These are phyloP conservation scores for Steinernema carpocapsae DNA, from an alignment of 2,888 invertebrate species.

Conservation along the genomic window DNA sequence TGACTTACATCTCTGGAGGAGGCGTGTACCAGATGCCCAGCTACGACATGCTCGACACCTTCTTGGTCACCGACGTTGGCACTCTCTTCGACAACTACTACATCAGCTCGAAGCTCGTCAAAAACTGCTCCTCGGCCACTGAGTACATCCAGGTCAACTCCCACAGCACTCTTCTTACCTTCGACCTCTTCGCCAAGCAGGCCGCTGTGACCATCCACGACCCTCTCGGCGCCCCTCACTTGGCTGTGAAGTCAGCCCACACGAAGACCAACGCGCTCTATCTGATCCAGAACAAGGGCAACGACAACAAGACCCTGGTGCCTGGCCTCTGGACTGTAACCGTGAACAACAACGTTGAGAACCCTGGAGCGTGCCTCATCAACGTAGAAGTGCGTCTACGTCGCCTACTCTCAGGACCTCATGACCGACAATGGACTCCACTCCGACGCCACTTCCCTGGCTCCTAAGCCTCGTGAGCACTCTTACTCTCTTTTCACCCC, in stretches of 20 bases:
- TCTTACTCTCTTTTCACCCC: no score
- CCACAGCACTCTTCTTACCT: slow-evolving; percentile 4
- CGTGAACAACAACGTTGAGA: slow-evolving; percentile 27
- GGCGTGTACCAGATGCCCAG: slow-evolving; percentile 20
- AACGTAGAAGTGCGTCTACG: slow-evolving; percentile 9
- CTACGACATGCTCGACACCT: not conserved
- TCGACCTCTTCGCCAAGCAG: slow-evolving; percentile 6
- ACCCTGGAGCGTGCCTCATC: slow-evolving; percentile 35
- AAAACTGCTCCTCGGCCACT: not conserved
- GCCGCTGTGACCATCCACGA: slow-evolving; percentile 1
- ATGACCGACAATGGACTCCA: slow-evolving; percentile 21
- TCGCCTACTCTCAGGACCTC: slow-evolving; percentile 36
- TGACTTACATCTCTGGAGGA: slow-evolving; percentile 6
- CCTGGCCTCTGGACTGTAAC: slow-evolving; percentile 36
- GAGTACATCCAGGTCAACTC: slow-evolving; percentile 10
- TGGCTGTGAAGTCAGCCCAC: no score
- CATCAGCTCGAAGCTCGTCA: not conserved
- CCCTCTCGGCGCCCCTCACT: not conserved
- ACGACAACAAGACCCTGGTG: not conserved
- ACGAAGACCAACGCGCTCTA: slow-evolving; percentile 20
- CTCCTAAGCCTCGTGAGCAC: not conserved
- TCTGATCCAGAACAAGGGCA: not conserved
- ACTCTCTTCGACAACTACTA: slow-evolving; percentile 29
- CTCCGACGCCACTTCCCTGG: not conserved
- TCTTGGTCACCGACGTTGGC: not conserved